These are phyloP conservation scores for Acestrorhynchus altus DNA, from an alignment of 2,797 vertebrate species.

Conservation along the genomic window DNA sequence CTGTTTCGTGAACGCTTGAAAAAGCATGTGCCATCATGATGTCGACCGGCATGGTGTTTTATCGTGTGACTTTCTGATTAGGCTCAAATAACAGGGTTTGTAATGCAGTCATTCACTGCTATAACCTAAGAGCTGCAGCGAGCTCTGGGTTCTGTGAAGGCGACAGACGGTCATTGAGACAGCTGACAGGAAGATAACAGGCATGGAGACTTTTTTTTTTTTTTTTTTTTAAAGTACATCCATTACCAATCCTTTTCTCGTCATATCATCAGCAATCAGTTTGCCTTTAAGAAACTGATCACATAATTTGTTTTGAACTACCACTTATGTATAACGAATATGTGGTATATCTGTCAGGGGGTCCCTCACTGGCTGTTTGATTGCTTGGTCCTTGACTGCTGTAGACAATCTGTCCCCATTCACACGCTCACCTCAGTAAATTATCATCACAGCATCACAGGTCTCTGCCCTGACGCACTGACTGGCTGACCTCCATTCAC, in stretches of 20 bases:
- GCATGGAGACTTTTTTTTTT: neutral
- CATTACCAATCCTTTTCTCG: neutral
- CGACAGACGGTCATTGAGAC: conserved; percentile 11
- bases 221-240: neutral
- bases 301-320: conserved; percentile 1
- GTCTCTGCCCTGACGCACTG: conserved; percentile 21
- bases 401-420: conserved; percentile 14
- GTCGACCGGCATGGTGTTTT: conserved; percentile 26
- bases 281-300: conserved; percentile 6
- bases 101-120: neutral
- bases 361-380: conserved; percentile 26
- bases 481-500: conserved; percentile 51
- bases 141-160: conserved; percentile 14
- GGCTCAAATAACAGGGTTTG: conserved; percentile 24
- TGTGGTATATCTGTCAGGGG: neutral
- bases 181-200: neutral
- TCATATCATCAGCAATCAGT: neutral
- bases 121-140: conserved; percentile 4
- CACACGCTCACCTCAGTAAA: conserved; percentile 26
- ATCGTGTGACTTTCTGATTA: conserved; percentile 2
- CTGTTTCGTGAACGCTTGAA: conserved; percentile 11
- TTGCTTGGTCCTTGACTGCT: conserved; percentile 18
- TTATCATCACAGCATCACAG: conserved; percentile 8
- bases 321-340: neutral
- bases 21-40: neutral